Base-by-base conservation (phyloP, 2,888 invertebrate genomes). In the Ceramica pisi region DNA sequence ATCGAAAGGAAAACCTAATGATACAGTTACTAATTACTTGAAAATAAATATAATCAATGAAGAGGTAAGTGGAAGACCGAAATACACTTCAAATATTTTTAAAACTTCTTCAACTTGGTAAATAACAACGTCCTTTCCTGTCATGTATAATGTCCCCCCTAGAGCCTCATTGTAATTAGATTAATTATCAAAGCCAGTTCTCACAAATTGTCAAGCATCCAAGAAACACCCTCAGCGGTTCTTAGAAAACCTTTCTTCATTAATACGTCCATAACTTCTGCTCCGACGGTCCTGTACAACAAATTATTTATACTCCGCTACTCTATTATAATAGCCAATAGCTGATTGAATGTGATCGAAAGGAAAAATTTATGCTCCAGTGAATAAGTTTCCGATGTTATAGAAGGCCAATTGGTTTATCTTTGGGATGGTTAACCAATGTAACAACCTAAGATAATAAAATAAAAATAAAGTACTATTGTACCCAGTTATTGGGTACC, bases 361-460 rank as follows among this genome's bases (percentile, higher is more conserved):
- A 31, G 62, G 79, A 82, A 80, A 82, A 85, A 71, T 76, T 63
- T 55, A 83, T 76, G 83, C 68, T 75, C 62, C 83, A 65, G 41
- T 85, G 62, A 79, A 76, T 74, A 72, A 21, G 56, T 59, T 82
- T 65, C 66, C 56, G 65, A 71, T 78, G 67, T 66, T 59, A 71
- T 75, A 66, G 67, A 64, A 56, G 35, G 67, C 60, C 68, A 63
- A 64, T 72, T 59, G 57, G 57, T 71, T 67, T 82, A 55, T 16
- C 56, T 67, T 31, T 21, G 16, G 41, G 26, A 41, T 71, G 31
- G 78, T 69, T 62, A 53, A 57, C 35, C n/a, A 4, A 19, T 31
- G 19, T 31, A 4, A 53, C 16, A 4, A n/a, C 14, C 23, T 31
- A 19, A 19, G 19, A 19, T 19, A 26, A 9, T 51, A 23, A 14